Evolutionary conservation across 1,140 invertebrate genomes (phyloP), one percentile per base, ranked within the genome.

Genomic region (Chelonus insularis): DNA sequence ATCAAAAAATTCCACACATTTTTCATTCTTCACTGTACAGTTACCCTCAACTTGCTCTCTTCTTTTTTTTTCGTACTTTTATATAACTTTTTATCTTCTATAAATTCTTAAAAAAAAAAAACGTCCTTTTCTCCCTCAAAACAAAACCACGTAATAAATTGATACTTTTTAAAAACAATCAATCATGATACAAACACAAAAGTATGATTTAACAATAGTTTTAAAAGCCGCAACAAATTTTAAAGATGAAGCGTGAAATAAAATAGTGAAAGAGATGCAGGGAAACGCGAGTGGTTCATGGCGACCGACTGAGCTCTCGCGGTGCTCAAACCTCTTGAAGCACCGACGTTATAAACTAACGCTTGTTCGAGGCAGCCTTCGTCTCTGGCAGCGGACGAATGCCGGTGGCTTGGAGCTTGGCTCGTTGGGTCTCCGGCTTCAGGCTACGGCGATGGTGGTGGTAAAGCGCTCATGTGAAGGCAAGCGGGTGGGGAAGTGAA

Each of bases 281-380:
- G 39, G 47, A 51, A 54, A 60, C 51, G 52, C 59, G 59, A 55
- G 51, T 43, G 59, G 51, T 51, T 61, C 37, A 61, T 61, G 59
- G 59, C 59, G 59, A 51, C 59, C 51, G 51, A 61, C 59, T 61
- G 59, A 61, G 23, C 43, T 37, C 54, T 56, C 59, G 29, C 50
- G 58, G 51, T 32, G 50, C 51, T 61, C 41, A 39, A 52, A 52
- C 50, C 59, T 55, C 59, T 47, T 56, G 16, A 36, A 29, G 39
- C 37, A 16, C 7, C 39, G 37, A 14, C 39, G 37, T 25, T 32
- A 25, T 55, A 55, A 55, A 55, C 34, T 14, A 3, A 11, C 36
- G 36, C 36, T 37, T 3, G 36, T 12, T 37, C 36, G 20, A n/a
- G 20, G 47, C 41, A 29, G 47, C 18, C 47, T 21, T 50, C 47